Percentiles rank a stretch among this genome's conserved stretches.
phyloP scores from a whole-genome alignment of 2,797 vertebrate genomes.

The Spinibarbus caldwelli region DNA sequence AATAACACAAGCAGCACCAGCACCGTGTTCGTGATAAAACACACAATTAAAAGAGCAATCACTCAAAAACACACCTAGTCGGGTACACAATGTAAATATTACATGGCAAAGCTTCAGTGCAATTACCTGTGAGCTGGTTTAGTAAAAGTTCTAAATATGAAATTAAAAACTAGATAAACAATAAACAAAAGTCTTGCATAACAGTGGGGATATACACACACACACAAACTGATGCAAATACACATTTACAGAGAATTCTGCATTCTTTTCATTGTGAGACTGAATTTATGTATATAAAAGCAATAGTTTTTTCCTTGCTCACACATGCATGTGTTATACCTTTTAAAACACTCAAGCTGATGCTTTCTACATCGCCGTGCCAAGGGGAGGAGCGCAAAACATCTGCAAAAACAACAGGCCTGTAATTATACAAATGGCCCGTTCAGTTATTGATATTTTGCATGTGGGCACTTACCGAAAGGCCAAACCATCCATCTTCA shows the following conservation, averaged over 20 bases:
- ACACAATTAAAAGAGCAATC: background rate
- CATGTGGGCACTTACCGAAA: background rate
- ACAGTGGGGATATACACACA: background rate
- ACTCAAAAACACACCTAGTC: background rate
- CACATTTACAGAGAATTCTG: constrained; percentile 4
- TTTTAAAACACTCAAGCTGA: background rate
- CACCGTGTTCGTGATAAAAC: background rate
- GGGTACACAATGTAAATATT: background rate
- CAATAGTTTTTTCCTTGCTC: background rate
- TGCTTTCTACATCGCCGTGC: background rate
- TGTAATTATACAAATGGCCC: constrained; percentile 36
- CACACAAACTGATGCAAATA: constrained; percentile 14
- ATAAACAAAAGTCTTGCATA: background rate
- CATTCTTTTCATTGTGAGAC: background rate
- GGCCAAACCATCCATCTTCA: constrained; percentile 14
- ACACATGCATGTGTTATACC: background rate
- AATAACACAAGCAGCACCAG: background rate
- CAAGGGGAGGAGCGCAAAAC: background rate
- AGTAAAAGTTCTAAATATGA: background rate
- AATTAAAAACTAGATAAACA: background rate
- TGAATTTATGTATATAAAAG: constrained; percentile 12
- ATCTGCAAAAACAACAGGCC: background rate
- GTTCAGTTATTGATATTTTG: constrained; percentile 22
- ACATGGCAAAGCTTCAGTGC: background rate
- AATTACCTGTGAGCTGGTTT: background rate